Evolutionary conservation across 2,888 invertebrate species (phyloP), one percentile per base, ranked within the genome.

Genomic region (Lasius fuliginosus): DNA sequence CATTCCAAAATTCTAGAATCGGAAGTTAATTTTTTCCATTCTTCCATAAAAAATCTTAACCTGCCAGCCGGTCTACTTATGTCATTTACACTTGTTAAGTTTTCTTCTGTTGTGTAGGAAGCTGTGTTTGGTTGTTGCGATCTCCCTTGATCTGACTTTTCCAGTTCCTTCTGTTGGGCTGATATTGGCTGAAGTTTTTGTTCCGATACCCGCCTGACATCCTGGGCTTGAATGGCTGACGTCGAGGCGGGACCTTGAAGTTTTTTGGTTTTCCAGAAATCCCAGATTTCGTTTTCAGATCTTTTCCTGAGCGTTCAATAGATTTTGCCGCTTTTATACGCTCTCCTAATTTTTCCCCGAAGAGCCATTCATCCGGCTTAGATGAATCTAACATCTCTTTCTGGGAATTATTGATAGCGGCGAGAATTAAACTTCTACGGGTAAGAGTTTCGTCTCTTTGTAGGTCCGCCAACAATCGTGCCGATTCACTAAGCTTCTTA

Each of bases 51-150:
- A 6, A 42, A 18, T 74, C 18, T 49, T 12, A 88, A 40, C 12
- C 86, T 74, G 1, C n/a, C 79, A 9, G 86, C 81, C 86, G 85
- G 68, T 86, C 86, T 88, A 89, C 87, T 77, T 83, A 90, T 76
- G 82, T 36, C 85, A 85, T 36, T 81, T 64, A 6, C 8, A n/a
- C 30, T 30, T 30, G 1, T 3, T 65, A n/a, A 1, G 8, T 23
- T 88, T 56, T 83, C 82, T 71, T 89, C 88, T 74, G 60, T 42
- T 1, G 69, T 36, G 11, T 86, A 88, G 74, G 86, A 87, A 3
- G 88, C 33, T 9, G 88, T 87, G 85, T 82, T 42, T 85, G 71
- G 27, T 8, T 1, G 36, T n/a, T 46, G 82, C 23, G 33, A 30
- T 30, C 27, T 73, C 23, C 15, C 23, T 9, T 56, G 56, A 18